Evolutionary conservation across 2,797 vertebrate genomes (phyloP).

Genomic region (Enteromius argenteus): DNA sequence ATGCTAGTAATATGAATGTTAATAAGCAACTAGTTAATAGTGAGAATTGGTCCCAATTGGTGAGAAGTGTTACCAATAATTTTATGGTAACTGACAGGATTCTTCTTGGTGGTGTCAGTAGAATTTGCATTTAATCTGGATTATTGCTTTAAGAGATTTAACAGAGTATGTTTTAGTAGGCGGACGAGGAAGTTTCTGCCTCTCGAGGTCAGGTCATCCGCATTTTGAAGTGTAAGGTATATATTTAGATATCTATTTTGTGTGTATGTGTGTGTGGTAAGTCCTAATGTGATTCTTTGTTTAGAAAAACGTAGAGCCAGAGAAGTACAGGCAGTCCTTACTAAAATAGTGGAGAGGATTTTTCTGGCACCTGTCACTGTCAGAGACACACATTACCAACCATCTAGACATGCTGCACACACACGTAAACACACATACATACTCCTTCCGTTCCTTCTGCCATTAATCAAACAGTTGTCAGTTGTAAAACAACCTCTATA

Average conservation of each 20-base stretch:
- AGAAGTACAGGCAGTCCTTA: conserved; percentile 52
- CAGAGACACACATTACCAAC: conserved; percentile 34
- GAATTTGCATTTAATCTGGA: background rate
- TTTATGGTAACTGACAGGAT: too few relatives aligned
- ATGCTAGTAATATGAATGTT: too few relatives aligned
- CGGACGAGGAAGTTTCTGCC: conserved; percentile 39
- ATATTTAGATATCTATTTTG: conserved; percentile 1
- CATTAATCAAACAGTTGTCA: conserved; percentile 42
- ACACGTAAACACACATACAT: conserved; percentile 35
- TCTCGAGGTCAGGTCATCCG: conserved; percentile 6
- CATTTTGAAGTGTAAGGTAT: background rate
- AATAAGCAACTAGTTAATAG: too few relatives aligned
- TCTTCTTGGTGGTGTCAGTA: too few relatives aligned
- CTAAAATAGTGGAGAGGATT: conserved; percentile 60
- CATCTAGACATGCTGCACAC: conserved; percentile 21
- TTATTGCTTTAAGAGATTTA: conserved; percentile 13
- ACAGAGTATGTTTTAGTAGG: conserved; percentile 21
- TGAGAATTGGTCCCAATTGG: too few relatives aligned
- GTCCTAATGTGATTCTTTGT: conserved; percentile 21
- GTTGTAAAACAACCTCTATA: conserved; percentile 24
- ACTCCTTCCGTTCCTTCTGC: conserved; percentile 2
- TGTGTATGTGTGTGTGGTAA: conserved; percentile 24
- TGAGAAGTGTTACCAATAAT: too few relatives aligned
- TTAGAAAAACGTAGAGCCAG: conserved; percentile 17
- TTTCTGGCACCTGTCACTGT: conserved; percentile 61